Percentiles rank a stretch among this genome's conserved stretches.
phyloP scores from a whole-genome alignment of 2,797 vertebrate species.

The Todus mexicanus region DNA sequence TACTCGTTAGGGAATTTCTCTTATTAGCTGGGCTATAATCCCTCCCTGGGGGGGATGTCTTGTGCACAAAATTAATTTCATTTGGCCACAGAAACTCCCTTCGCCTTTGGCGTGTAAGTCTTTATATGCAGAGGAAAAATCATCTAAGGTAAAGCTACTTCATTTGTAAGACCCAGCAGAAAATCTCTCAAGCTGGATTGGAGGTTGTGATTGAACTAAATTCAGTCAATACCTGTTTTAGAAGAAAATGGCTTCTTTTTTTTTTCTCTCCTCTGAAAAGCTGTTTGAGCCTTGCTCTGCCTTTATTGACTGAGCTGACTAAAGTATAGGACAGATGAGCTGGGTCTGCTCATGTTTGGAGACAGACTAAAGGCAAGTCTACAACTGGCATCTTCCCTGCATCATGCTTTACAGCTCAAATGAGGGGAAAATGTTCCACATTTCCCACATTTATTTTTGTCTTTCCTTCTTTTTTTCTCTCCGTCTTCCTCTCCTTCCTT shows the following conservation, averaged over 20 bases:
- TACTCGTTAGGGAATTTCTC: neutral
- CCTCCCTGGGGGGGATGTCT: neutral
- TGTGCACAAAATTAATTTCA: conserved; percentile 12
- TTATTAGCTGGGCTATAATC: conserved; percentile 26
- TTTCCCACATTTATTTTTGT: neutral
- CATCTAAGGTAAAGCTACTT: neutral
- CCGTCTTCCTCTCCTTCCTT: neutral
- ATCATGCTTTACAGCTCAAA: neutral
- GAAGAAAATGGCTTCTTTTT: neutral
- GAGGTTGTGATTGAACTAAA: neutral
- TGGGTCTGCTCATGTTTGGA: neutral
- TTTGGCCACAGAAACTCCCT: conserved; percentile 34
- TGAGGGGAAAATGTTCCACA: neutral
- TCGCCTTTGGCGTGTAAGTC: neutral
- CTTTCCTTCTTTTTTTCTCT: neutral
- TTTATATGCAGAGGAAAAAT: neutral
- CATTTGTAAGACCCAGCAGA: neutral
- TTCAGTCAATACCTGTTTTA: neutral
- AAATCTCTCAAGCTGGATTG: neutral
- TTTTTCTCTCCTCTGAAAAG: neutral
- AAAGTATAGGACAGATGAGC: neutral
- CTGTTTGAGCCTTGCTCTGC: neutral
- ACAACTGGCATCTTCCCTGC: neutral
- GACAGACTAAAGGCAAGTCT: neutral
- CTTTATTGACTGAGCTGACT: neutral